Evolutionary conservation across 2,888 invertebrate genomes (phyloP).

Genomic region (Sclerodermus sp.): DNA sequence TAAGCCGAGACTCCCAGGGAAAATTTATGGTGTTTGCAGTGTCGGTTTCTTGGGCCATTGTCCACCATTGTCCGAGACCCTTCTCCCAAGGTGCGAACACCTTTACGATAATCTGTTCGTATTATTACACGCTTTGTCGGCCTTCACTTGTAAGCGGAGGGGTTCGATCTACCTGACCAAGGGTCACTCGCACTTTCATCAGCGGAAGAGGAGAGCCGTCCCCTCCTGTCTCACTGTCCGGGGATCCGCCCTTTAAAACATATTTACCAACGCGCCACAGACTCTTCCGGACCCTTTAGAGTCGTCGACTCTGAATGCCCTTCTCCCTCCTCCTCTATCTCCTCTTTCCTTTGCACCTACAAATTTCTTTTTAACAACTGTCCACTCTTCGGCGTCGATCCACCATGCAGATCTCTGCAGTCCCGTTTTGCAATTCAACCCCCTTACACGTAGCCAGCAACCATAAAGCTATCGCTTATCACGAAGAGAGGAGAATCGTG

Average conservation of each 20-base stretch:
- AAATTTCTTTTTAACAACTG: background rate
- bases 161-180: constrained; percentile 52
- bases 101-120: constrained; percentile 54
- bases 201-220: constrained; percentile 4
- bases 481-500: too few species aligned
- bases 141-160: constrained; percentile 39
- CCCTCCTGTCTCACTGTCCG: background rate
- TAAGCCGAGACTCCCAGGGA: constrained; percentile 23
- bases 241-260: constrained; percentile 1
- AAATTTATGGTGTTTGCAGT: constrained; percentile 58
- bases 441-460: too few species aligned
- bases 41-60: constrained; percentile 54
- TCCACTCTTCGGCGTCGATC: background rate
- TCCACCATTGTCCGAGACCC: constrained; percentile 53
- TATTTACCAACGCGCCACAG: background rate
- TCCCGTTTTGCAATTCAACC: too few species aligned
- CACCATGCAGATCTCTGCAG: too few species aligned
- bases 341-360: background rate
- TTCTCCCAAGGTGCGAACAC: constrained; percentile 55
- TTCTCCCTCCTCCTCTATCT: constrained; percentile 4
- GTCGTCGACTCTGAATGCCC: too few species aligned
- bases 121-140: constrained; percentile 56
- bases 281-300: background rate
- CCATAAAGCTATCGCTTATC: too few species aligned
- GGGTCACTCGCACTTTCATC: constrained; percentile 51